Conservation (phyloP, 2,797 vertebrate genomes). For the Platyrinchus mystaceus region DNA sequence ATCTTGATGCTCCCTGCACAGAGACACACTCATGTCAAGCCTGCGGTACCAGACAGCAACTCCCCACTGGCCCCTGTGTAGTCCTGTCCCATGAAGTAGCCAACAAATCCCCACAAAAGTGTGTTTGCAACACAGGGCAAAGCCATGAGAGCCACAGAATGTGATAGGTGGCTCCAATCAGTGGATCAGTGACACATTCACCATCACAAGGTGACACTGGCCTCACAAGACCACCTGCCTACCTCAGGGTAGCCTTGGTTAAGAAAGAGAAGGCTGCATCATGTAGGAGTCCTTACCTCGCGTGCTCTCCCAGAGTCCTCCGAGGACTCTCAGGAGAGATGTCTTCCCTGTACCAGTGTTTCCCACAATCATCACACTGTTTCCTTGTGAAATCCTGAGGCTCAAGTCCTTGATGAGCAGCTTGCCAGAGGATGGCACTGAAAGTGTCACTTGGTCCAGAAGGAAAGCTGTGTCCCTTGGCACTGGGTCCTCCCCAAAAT, state of each 20-base stretch:
- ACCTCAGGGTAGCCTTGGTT: not conserved
- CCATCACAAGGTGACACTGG: not conserved
- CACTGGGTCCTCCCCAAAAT: conserved; percentile 38
- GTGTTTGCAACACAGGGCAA: not conserved
- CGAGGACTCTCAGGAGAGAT: conserved; percentile 89
- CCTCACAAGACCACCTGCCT: not conserved
- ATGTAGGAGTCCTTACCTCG: conserved; percentile 74
- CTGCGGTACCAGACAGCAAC: not conserved
- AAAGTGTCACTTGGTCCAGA: conserved; percentile 85
- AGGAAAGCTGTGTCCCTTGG: conserved; percentile 83
- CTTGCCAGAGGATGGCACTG: conserved; percentile 82
- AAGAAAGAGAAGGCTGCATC: not conserved
- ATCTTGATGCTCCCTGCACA: conserved; percentile 85
- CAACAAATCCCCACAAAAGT: not conserved
- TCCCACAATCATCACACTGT: conserved; percentile 88
- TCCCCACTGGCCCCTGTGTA: not conserved
- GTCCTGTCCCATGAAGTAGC: not conserved
- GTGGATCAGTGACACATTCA: not conserved
- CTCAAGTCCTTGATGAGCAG: conserved; percentile 89
- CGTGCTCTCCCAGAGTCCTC: conserved; percentile 87
- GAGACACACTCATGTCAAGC: not conserved
- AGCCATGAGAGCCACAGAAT: not conserved
- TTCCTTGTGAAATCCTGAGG: conserved; percentile 85
- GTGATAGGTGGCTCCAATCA: not conserved
- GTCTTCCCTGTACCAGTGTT: conserved; percentile 97